Evolutionary conservation across 2,113 vertebrate genomes (phyloP).

Genomic region (Oxygymnocypris stewartii): DNA sequence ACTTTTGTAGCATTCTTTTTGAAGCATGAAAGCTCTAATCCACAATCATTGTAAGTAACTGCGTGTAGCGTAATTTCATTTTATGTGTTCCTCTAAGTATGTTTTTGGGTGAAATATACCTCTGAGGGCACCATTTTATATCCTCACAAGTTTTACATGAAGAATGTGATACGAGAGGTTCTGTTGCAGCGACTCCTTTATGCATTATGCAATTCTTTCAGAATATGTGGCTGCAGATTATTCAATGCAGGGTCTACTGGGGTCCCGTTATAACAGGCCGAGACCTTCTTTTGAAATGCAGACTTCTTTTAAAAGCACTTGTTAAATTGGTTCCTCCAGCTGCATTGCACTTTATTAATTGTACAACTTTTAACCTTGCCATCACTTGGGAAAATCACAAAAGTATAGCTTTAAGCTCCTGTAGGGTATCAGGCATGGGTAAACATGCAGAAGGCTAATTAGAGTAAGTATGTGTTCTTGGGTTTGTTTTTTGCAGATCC

Average conservation of each 20-base stretch:
- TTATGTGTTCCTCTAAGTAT: not conserved
- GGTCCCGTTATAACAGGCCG: not conserved
- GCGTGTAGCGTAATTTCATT: not conserved
- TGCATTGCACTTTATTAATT: conserved; percentile 41
- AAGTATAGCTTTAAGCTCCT: conserved; percentile 15
- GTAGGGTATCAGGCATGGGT: conserved; percentile 14
- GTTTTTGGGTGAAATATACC: not conserved
- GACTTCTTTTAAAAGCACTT: conserved; percentile 30
- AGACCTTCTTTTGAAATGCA: conserved; percentile 14
- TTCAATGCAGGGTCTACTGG: conserved; percentile 20
- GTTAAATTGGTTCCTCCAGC: conserved; percentile 46
- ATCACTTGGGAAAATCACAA: conserved; percentile 12
- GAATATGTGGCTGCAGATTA: not conserved
- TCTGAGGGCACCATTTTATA: not conserved
- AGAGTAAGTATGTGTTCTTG: conserved; percentile 3
- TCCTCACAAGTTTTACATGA: not conserved
- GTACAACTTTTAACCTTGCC: conserved; percentile 35
- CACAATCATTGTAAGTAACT: not conserved
- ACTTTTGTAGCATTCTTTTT: not conserved
- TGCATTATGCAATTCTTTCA: conserved; percentile 26
- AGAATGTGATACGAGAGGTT: not conserved
- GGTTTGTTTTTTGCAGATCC: conserved; percentile 61
- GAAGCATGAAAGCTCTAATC: not conserved
- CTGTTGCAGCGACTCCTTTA: not conserved
- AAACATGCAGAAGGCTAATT: conserved; percentile 37